Evolutionary conservation across 35 echinoderm and acorn worm genomes (phyloP).

Genomic region (Ptychodera flava): DNA sequence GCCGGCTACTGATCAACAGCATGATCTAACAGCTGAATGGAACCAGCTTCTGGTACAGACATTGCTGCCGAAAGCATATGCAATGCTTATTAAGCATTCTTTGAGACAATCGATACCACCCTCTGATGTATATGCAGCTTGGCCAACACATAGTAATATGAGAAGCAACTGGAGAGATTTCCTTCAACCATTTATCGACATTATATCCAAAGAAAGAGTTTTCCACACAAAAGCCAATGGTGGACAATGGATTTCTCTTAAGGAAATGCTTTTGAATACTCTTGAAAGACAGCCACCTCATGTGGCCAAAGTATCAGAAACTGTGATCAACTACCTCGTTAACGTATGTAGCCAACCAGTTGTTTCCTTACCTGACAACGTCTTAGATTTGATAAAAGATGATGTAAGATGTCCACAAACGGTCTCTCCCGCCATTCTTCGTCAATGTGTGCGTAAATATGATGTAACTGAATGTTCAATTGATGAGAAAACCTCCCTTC

Average conservation of each 20-base stretch:
- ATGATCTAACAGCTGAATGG: slow-evolving; percentile 59
- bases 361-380: neutral
- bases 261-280: neutral
- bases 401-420: neutral
- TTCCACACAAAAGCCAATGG: slow-evolving; percentile 35
- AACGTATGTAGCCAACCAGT: neutral
- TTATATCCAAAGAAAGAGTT: slow-evolving; percentile 34
- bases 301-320: neutral
- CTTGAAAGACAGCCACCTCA: neutral
- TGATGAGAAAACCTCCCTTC: neutral
- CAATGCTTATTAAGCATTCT: slow-evolving; percentile 5
- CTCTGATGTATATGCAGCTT: slow-evolving; percentile 48
- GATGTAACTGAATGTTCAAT: neutral
- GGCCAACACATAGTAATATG: slow-evolving; percentile 30
- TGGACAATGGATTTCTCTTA: neutral
- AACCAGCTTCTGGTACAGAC: slow-evolving; percentile 54
- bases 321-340: neutral
- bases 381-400: neutral
- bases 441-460: neutral
- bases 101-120: neutral
- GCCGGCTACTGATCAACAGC: slow-evolving; percentile 61
- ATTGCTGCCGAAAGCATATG: slow-evolving; percentile 67
- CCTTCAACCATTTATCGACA: slow-evolving; percentile 29
- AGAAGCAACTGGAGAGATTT: slow-evolving; percentile 43
- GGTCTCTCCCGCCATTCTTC: slow-evolving; percentile 23